These are phyloP conservation scores for Apotomis turbidana DNA, from an alignment of 2,888 invertebrate species.

Conservation along the genomic window DNA sequence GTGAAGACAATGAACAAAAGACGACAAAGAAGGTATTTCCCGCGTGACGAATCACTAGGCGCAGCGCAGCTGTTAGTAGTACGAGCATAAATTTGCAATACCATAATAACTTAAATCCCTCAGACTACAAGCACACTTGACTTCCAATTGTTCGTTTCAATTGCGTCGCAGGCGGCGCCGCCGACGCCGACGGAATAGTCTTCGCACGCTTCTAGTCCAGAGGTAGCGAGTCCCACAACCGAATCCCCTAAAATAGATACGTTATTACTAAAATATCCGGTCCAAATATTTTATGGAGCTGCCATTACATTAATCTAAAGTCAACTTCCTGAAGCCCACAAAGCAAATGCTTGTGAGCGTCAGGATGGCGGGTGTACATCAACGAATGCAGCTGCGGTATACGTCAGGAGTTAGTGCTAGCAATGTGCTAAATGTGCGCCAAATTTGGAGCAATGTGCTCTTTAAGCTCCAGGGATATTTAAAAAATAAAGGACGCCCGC, in stretches of 20 bases:
- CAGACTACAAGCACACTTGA: not conserved
- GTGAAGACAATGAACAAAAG: too few species aligned
- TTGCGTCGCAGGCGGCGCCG: conserved; percentile 57
- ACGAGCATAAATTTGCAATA: not conserved
- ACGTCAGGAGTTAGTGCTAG: too few species aligned
- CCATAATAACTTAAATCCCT: not conserved
- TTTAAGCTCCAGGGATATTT: too few species aligned
- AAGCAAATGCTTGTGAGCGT: too few species aligned
- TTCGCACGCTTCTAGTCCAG: conserved; percentile 12
- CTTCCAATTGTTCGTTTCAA: not conserved
- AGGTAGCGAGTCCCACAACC: conserved; percentile 19
- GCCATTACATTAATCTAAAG: not conserved
- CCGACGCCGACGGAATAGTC: conserved; percentile 11
- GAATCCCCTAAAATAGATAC: conserved; percentile 23
- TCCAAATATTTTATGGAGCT: not conserved
- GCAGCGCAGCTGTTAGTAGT: too few species aligned
- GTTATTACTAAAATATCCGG: not conserved
- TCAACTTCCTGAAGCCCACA: conserved; percentile 7
- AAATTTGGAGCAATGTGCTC: too few species aligned
- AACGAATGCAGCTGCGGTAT: too few species aligned
- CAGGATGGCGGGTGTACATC: too few species aligned
- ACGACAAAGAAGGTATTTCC: too few species aligned
- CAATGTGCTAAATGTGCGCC: too few species aligned
- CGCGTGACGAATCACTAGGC: too few species aligned
- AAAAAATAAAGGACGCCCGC: too few species aligned